Base-by-base conservation (phyloP, 35 echinoderm and acorn worm genomes). In the Chiridota heheva region DNA sequence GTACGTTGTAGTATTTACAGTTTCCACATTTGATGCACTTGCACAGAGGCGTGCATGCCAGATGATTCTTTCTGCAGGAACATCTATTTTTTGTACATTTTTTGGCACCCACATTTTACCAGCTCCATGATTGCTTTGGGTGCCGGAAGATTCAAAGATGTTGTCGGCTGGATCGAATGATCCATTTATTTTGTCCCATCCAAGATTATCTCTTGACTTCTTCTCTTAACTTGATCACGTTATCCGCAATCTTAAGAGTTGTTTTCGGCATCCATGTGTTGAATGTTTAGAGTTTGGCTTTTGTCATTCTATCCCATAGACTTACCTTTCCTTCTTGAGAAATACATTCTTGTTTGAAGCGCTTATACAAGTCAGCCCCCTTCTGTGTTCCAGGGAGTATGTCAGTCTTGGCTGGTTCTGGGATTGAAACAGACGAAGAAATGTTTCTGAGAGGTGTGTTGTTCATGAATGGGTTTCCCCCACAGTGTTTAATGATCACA, bases 371-470 rank as follows among this genome's bases (percentile, higher is more conserved):
- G 37, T 73, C 4, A 15, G n/a, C 42, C 22, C 69, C 69, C 69
- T 73, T 48, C 8, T 73, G 69, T 15, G 37, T 10, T 46, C 67
- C 67, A 42, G 67, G 1, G 18, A 73, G 69, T 73, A 73, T 73
- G 2, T 73, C 69, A 43, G 69, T 73, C n/a, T 43, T 73, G 37
- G 69, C 69, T 73, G 69, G 63, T 67, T 67, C 63, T 46, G 69
- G 42, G 37, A 43, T 73, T 25, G 22, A 43, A 33, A 73, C 69
- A 46, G 69, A 73, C n/a, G 36, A 73, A 18, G 69, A 73, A 18
- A 73, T 73, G 69, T 73, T 73, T 33, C 42, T 73, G 42, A 73
- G 69, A 15, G 69, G 69, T 47, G 69, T 43, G 5, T 73, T 25
- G 22, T 73, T 46, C 2, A n/a, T 47, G 32, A 73, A 73, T 73